Base-by-base conservation (phyloP, 2,113 vertebrate species). In the Dascyllus trimaculatus region DNA sequence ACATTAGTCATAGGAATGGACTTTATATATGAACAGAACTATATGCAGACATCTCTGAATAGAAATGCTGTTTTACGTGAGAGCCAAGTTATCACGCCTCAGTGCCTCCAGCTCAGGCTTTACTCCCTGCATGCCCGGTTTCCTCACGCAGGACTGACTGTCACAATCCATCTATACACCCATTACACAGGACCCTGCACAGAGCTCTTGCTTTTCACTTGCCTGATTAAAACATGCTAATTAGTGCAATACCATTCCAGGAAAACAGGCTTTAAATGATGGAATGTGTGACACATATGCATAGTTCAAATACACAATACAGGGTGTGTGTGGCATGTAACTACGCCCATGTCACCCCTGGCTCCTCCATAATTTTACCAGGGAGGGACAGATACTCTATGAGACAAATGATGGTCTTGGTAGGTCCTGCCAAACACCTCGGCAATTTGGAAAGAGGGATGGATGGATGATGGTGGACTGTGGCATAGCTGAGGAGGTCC, bases 131-230 rank as follows among this genome's bases (percentile, higher is more conserved):
- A 79, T 77, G 81, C 80, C 75, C 46, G 59, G 58, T 78, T 86
- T 86, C 60, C 70, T 82, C 85, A 89, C 32, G 82, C 87, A 90
- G 84, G 60, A 85, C 84, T 57, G 71, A 82, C 92, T 90, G 89
- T 93, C 88, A 89, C 91, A 87, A 80, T 80, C 71, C 60, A 92
- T 93, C 81, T 89, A 88, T 80, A 87, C 43, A 84, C 45, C 58
- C 85, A 87, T 93, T 92, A 90, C 2, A 57, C 85, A 88, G 43
- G 60, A 85, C 65, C 67, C 63, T 5, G 71, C 72, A 58, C 78
- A 17, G 35, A 67, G 65, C 67, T 61, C 69, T 45, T 52, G 45
- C 53, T 82, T 10, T 83, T 73, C 57, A 73, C 70, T 75, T 59
- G 60, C 81, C 69, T 82, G 80, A 88, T 93, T 88, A 86, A 90